Evolutionary conservation across 2,113 vertebrate genomes (phyloP).

Genomic region (Colistium nudipinnis): DNA sequence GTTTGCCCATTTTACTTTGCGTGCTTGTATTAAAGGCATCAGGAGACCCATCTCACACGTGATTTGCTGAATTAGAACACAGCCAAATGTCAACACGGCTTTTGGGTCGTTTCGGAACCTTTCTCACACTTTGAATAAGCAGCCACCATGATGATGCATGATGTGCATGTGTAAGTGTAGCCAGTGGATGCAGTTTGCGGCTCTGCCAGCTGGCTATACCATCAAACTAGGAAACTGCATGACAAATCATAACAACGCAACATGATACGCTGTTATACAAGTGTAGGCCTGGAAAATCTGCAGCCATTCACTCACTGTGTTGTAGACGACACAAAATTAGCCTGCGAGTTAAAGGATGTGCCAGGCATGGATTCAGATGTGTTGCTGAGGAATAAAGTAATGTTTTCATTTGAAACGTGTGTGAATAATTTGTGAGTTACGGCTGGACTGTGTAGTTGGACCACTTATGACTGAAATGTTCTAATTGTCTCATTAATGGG

Average conservation of each 20-base stretch:
- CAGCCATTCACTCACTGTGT: not conserved
- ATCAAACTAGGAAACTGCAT: slow-evolving; percentile 54
- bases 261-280: not conserved
- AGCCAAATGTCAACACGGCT: not conserved
- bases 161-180: slow-evolving; percentile 57
- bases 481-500: slow-evolving; percentile 1
- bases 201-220: not conserved
- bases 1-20: too few relatives aligned
- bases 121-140: slow-evolving; percentile 5
- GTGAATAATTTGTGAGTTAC: slow-evolving; percentile 29
- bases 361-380: slow-evolving; percentile 32
- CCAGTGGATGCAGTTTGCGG: slow-evolving; percentile 37
- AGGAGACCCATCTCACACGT: too few relatives aligned
- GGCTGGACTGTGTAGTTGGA: slow-evolving; percentile 46
- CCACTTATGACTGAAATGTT: slow-evolving; percentile 20
- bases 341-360: not conserved
- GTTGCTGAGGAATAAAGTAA: slow-evolving; percentile 17
- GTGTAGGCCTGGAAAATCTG: slow-evolving; percentile 11
- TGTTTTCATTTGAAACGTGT: slow-evolving; percentile 31
- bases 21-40: too few relatives aligned
- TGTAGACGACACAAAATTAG: slow-evolving; percentile 4
- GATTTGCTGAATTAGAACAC: too few relatives aligned
- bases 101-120: not conserved
- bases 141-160: slow-evolving; percentile 44
- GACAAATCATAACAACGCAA: slow-evolving; percentile 21